A percentile compares a stretch with the other conserved stretches of the same genome.
Evolutionary conservation across 2,113 vertebrate species (phyloP).

Genomic region (Hyla sarda): DNA sequence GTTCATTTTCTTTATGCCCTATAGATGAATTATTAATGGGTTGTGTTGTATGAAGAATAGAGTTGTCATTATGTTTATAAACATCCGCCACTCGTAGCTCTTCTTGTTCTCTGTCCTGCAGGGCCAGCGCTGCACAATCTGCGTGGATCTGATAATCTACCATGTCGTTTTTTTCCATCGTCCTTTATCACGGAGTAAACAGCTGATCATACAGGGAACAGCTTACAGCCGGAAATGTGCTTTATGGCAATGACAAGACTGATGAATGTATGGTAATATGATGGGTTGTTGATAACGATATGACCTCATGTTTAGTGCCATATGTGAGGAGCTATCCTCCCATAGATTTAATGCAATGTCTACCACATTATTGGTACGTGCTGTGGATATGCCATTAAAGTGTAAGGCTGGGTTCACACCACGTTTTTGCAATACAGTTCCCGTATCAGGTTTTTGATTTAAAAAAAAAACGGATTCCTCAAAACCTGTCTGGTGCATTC

Average conservation of each 20-base stretch:
- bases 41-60: background rate
- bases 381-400: too few species aligned
- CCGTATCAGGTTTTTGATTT: too few species aligned
- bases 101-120: background rate
- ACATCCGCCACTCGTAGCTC: background rate
- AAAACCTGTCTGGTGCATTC: too few species aligned
- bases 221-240: background rate
- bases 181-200: background rate
- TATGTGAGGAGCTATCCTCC: too few species aligned
- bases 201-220: background rate
- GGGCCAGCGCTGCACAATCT: background rate
- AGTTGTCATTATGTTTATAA: background rate
- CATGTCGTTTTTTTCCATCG: background rate
- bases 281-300: too few species aligned
- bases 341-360: too few species aligned
- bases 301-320: too few species aligned
- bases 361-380: too few species aligned
- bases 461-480: too few species aligned
- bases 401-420: too few species aligned
- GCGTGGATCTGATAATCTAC: background rate
- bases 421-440: too few species aligned
- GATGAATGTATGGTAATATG: too few species aligned
- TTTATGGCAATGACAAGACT: background rate
- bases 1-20: background rate
- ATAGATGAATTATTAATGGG: conserved; percentile 14